These are phyloP conservation scores for Poecilia wingei DNA, from an alignment of 2,797 vertebrate species.

Conservation along the genomic window DNA sequence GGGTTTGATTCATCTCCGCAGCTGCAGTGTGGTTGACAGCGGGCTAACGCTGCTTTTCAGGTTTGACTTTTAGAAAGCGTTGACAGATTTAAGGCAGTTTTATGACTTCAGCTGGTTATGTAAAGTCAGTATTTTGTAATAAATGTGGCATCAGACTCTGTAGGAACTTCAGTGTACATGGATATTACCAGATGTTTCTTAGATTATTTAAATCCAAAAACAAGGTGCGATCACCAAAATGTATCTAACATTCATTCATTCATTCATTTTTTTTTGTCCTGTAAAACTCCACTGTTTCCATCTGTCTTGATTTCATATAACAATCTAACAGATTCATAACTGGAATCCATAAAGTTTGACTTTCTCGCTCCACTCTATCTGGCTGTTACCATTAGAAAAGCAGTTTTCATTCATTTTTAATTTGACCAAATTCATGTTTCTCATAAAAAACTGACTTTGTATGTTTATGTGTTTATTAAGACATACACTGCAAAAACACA, in stretches of 20 bases:
- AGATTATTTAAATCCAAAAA: background rate
- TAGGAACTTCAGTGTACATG: no score
- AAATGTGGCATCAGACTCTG: background rate
- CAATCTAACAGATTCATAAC: conserved; percentile 8
- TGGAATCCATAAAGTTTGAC: conserved; percentile 52
- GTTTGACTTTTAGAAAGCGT: background rate
- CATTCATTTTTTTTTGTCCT: background rate
- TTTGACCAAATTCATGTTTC: background rate
- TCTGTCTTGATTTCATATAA: background rate
- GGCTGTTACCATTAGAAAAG: background rate
- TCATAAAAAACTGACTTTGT: background rate
- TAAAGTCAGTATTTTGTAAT: background rate
- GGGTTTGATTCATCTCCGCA: background rate
- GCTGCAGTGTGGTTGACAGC: background rate
- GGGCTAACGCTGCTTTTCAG: background rate
- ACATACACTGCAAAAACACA: conserved; percentile 1
- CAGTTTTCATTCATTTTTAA: conserved; percentile 8
- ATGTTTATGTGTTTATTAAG: background rate
- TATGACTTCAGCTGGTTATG: background rate
- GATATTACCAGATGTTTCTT: background rate
- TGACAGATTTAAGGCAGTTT: background rate
- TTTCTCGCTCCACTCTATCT: conserved; percentile 27
- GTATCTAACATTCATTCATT: background rate
- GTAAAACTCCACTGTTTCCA: background rate
- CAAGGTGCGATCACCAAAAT: background rate